A percentile compares a stretch with the other conserved stretches of the same genome.
Conservation (phyloP, 2,797 vertebrate species). For the Dallia pectoralis region DNA sequence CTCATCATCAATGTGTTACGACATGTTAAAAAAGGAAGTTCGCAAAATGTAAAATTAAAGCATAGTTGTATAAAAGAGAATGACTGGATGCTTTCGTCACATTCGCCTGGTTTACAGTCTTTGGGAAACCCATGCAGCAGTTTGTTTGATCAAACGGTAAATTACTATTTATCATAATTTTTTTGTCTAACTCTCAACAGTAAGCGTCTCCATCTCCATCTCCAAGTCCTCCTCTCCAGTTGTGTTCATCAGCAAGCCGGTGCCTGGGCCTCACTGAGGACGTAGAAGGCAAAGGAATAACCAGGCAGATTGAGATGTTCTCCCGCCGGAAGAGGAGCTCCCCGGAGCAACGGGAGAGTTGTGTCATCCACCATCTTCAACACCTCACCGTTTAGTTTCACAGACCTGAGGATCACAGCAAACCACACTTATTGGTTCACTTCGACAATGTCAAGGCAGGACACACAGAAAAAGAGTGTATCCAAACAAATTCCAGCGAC, state of each 20-base stretch:
- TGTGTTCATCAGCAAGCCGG: conserved; percentile 72
- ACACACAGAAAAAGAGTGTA: background rate
- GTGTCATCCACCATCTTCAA: conserved; percentile 84
- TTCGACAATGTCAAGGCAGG: background rate
- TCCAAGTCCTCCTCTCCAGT: background rate
- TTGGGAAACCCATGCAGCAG: background rate
- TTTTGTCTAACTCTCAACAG: background rate
- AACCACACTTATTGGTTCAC: background rate
- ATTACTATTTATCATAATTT: background rate
- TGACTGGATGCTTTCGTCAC: background rate
- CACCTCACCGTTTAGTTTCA: conserved; percentile 79
- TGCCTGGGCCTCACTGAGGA: conserved; percentile 77
- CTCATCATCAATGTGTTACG: background rate
- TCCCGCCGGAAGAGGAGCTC: conserved; percentile 62
- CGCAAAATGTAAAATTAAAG: background rate
- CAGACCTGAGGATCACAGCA: conserved; percentile 66
- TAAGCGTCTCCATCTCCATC: background rate
- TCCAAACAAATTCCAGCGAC: too few species aligned
- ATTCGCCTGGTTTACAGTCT: background rate
- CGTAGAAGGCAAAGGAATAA: conserved; percentile 86
- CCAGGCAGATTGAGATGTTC: conserved; percentile 77
- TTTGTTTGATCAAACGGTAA: background rate
- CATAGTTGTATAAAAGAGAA: conserved; percentile 9
- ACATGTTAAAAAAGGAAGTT: background rate
- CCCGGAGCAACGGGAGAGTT: conserved; percentile 78